phyloP scores from a whole-genome alignment of 2,797 vertebrate species.

The Myripristis murdjan region DNA sequence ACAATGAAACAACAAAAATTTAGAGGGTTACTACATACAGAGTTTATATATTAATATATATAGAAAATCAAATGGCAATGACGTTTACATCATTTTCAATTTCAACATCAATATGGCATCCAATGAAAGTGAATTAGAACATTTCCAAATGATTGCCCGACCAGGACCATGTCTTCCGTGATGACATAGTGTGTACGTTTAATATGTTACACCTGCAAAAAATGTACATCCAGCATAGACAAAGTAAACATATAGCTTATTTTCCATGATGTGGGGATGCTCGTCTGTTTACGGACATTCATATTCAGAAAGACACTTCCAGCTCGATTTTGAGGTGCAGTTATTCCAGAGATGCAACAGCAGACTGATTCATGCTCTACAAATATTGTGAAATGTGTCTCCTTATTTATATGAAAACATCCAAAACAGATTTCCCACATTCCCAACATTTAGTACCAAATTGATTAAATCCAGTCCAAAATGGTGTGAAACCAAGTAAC shows the following conservation, averaged over 20 bases:
- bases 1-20: constrained; percentile 68
- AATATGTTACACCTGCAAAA: constrained; percentile 50
- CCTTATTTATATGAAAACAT: constrained; percentile 15
- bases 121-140: constrained; percentile 79
- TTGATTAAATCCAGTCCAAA: not conserved
- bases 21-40: constrained; percentile 79
- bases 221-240: constrained; percentile 66
- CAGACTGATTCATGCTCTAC: constrained; percentile 21
- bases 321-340: constrained; percentile 46
- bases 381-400: constrained; percentile 23
- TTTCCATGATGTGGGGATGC: constrained; percentile 61
- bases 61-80: constrained; percentile 89
- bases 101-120: constrained; percentile 89
- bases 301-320: constrained; percentile 62
- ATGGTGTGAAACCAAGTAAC: constrained; percentile 2
- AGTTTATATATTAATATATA: constrained; percentile 78
- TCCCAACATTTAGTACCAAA: constrained; percentile 23
- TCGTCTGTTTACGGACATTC: constrained; percentile 41
- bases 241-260: constrained; percentile 64
- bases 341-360: constrained; percentile 42
- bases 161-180: constrained; percentile 62
- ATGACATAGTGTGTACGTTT: constrained; percentile 32
- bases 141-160: constrained; percentile 74
- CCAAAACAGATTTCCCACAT: constrained; percentile 26
- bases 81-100: constrained; percentile 78